A percentile compares a stretch with the other conserved stretches of the same genome.
Conservation (phyloP, 2,888 invertebrate genomes). For the Thera britannica region DNA sequence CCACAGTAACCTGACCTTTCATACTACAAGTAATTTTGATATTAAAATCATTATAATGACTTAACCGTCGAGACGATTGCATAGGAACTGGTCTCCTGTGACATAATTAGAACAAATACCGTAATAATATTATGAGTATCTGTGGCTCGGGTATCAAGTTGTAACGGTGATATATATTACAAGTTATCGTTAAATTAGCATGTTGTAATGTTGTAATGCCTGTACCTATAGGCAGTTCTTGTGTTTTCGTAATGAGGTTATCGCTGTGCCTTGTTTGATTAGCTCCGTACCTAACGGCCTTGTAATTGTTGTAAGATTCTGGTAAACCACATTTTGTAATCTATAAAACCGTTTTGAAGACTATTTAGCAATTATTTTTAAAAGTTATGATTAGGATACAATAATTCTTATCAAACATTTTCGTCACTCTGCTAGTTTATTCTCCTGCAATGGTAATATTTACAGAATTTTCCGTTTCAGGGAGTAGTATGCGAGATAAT, state of each 20-base stretch:
- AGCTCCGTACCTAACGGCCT: constrained; percentile 44
- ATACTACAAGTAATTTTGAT: neutral
- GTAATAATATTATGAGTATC: constrained; percentile 5
- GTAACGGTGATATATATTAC: constrained; percentile 14
- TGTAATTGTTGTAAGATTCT: constrained; percentile 26
- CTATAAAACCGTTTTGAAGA: neutral
- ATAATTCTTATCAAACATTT: too few relatives aligned
- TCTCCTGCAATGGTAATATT: too few relatives aligned
- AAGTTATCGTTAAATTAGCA: constrained; percentile 38
- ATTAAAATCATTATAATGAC: constrained; percentile 12
- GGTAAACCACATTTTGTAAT: constrained; percentile 17
- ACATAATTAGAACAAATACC: neutral
- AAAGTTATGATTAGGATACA: too few relatives aligned
- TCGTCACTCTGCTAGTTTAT: too few relatives aligned
- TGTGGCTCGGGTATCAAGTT: constrained; percentile 23
- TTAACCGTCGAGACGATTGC: constrained; percentile 10
- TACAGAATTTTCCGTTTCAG: too few relatives aligned
- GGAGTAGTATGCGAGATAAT: too few relatives aligned
- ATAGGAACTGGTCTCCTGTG: constrained; percentile 14
- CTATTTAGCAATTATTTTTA: neutral
- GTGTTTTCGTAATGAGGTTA: constrained; percentile 65
- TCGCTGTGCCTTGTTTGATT: constrained; percentile 58
- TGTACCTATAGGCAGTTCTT: constrained; percentile 30
- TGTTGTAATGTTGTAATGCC: constrained; percentile 37
- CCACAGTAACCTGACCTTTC: constrained; percentile 24